These are phyloP conservation scores for Papilio demoleus DNA, from an alignment of 2,888 invertebrate species.

Conservation along the genomic window DNA sequence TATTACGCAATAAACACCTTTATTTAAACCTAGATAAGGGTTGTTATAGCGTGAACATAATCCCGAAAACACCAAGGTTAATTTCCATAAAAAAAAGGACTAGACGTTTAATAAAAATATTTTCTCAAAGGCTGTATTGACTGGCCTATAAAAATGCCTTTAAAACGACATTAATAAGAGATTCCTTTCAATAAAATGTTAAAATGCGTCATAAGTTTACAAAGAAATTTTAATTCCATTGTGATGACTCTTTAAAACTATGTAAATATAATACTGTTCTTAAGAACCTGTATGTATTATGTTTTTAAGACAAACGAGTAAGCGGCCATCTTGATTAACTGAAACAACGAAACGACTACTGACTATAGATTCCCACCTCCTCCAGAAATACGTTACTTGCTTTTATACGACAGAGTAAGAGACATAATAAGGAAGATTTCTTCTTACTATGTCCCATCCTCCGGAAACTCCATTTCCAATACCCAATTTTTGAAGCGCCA, in stretches of 20 bases:
- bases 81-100: conserved; percentile 2
- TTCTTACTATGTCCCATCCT: too few species aligned
- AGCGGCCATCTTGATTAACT: too few species aligned
- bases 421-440: too few species aligned
- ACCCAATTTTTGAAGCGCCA: too few species aligned
- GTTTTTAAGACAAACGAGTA: too few species aligned
- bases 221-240: not conserved
- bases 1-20: conserved; percentile 12
- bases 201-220: not conserved
- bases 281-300: too few species aligned
- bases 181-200: not conserved
- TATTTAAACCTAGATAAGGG: not conserved
- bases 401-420: too few species aligned
- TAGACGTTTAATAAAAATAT: not conserved
- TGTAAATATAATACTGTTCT: too few species aligned
- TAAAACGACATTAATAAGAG: not conserved
- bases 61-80: conserved; percentile 13
- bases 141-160: not conserved
- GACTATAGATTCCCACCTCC: too few species aligned
- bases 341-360: too few species aligned
- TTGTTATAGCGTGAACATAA: not conserved
- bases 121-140: not conserved
- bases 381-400: too few species aligned
- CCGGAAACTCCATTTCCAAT: too few species aligned
- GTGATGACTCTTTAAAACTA: not conserved